Base-by-base conservation (phyloP, 2,888 invertebrate species). In the Drosophila testacea region DNA sequence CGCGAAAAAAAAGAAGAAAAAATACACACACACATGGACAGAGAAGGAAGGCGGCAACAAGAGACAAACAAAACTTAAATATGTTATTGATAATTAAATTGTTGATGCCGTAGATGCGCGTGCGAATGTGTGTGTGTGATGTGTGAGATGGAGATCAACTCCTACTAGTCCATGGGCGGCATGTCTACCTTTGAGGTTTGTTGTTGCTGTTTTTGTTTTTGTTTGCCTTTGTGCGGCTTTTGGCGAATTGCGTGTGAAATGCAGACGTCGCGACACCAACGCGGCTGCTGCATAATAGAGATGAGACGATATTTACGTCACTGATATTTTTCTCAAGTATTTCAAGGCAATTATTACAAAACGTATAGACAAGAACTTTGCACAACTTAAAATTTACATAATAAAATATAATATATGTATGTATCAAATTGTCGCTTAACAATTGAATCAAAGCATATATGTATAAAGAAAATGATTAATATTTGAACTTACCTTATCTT, bases 81-180 rank as follows among this genome's bases (percentile, higher is more conserved):
- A 85, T 81, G 82, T 79, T 81, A 85, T 81, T 82, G 80, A 81
- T 85, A 85, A 81, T 85, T 81, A 82, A 82, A 73, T 76, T 78
- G 79, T 64, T 72, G 64, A 60, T 73, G 57, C 67, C 51, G 61
- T 60, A 51, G 51, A 64, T 75, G 59, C 60, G 59, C 27, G n/a
- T 32, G 22, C 54, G n/a, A 34, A 6, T 39, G 6, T 16, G 42
- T 54, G 6, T 47, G 41, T 48, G 10, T 55, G 0, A n/a, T 44
- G 11, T 46, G 48, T 22, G 48, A 32, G 42, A 32, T 32, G 54
- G 52, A 36, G 16, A 60, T 38, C 54, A 76, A 42, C 55, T 69
- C 32, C 61, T 62, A 63, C 41, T 57, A 62, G 54, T 38, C 32
- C 55, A 69, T 42, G 55, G 55, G 61, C 62, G 61, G 70, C 52